Conservation (phyloP, 1,140 invertebrate species). For the Zelostemma sp. region DNA sequence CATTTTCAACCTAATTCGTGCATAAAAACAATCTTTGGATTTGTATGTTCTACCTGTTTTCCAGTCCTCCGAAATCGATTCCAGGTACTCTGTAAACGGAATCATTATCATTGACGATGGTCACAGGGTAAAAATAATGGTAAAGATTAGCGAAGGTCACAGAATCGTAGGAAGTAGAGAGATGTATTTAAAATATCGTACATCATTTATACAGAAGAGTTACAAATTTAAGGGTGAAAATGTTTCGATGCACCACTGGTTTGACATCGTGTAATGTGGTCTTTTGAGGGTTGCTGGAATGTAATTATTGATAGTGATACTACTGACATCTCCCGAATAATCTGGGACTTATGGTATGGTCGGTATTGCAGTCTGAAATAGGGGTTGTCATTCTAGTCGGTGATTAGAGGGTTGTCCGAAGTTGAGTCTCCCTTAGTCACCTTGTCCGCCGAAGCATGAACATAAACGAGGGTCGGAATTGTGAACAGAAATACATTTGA, state of each 20-base stretch:
- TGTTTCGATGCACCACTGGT: not conserved
- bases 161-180: too few species aligned
- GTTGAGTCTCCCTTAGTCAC: conserved; percentile 35
- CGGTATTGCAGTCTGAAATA: conserved; percentile 60
- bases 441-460: conserved; percentile 33
- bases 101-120: too few species aligned
- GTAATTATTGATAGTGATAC: conserved; percentile 49
- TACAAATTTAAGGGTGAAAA: too few species aligned
- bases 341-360: conserved; percentile 36
- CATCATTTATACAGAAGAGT: too few species aligned
- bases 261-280: conserved; percentile 4
- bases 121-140: too few species aligned
- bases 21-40: conserved; percentile 4
- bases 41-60: too few species aligned
- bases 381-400: conserved; percentile 33
- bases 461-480: conserved; percentile 37
- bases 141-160: too few species aligned
- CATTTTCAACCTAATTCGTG: conserved; percentile 16
- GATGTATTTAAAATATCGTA: too few species aligned
- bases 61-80: too few species aligned
- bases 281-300: conserved; percentile 26
- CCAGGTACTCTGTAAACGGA: too few species aligned
- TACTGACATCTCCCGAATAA: conserved; percentile 57
- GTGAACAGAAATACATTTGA: conserved; percentile 38
- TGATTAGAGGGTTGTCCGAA: conserved; percentile 55